phyloP scores from a whole-genome alignment of 1,140 invertebrate species.

The Rhyacophila brunnea region DNA sequence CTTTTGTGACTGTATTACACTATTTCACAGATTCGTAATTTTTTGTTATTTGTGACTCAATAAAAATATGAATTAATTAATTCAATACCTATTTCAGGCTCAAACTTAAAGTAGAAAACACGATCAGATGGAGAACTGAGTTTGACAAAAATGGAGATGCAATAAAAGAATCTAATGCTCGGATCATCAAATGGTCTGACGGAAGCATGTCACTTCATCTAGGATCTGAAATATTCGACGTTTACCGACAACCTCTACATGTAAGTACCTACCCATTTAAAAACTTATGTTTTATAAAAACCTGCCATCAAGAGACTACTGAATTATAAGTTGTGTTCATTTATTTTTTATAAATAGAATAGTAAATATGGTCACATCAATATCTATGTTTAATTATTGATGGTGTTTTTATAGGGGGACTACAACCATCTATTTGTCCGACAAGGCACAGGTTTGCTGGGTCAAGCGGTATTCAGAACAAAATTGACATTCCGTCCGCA shows the following conservation, averaged over 20 bases:
- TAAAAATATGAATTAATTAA: too few relatives aligned
- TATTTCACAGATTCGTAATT: too few relatives aligned
- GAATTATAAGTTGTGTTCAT: too few relatives aligned
- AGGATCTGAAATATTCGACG: slow-evolving; percentile 96
- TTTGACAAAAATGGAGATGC: slow-evolving; percentile 83
- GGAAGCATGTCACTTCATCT: slow-evolving; percentile 97
- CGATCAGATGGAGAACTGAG: slow-evolving; percentile 90
- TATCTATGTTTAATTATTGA: too few relatives aligned
- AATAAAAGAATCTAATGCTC: slow-evolving; percentile 90
- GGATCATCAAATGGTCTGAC: slow-evolving; percentile 96
- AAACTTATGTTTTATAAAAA: too few relatives aligned
- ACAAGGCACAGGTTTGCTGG: slow-evolving; percentile 96
- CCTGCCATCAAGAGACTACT: too few relatives aligned
- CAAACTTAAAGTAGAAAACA: slow-evolving; percentile 96
- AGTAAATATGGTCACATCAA: too few relatives aligned
- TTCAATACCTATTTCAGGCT: slow-evolving; percentile 63
- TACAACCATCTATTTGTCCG: slow-evolving; percentile 95
- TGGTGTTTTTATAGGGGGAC: slow-evolving; percentile 66
- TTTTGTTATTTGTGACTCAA: too few relatives aligned
- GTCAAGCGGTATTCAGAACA: slow-evolving; percentile 94
- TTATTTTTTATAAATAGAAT: too few relatives aligned
- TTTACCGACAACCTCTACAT: slow-evolving; percentile 88
- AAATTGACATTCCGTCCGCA: slow-evolving; percentile 96
- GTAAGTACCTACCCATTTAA: slow-evolving; percentile 44
- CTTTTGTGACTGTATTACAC: too few relatives aligned